Conservation (phyloP, 2,113 vertebrate genomes). For the Haplochromis vanheusdeni region DNA sequence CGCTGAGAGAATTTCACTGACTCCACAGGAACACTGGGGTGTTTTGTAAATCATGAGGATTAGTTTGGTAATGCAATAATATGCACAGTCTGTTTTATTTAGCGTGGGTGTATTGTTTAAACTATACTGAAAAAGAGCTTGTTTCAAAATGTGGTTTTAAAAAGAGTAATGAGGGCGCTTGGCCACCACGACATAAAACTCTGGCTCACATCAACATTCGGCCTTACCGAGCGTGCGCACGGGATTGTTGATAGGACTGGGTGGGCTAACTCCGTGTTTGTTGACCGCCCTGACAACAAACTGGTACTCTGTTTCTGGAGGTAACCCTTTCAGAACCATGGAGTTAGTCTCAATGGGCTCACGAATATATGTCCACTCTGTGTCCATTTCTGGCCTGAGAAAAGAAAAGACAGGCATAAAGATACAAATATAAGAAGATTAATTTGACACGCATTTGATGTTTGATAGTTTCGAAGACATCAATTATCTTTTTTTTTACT, state of each 20-base stretch:
- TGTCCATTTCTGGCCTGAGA: slow-evolving; percentile 85
- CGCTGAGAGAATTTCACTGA: neutral
- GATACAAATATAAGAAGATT: neutral
- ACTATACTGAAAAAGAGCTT: neutral
- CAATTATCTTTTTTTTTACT: neutral
- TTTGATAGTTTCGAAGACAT: neutral
- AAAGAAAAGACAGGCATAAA: neutral
- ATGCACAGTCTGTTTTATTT: neutral
- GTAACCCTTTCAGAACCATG: slow-evolving; percentile 87
- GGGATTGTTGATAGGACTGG: slow-evolving; percentile 74
- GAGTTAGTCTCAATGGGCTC: slow-evolving; percentile 86
- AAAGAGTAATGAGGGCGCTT: neutral
- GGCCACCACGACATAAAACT: neutral
- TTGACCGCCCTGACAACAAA: slow-evolving; percentile 85
- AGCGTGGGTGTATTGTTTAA: neutral
- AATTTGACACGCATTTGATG: neutral
- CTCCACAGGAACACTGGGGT: neutral
- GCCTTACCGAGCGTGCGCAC: slow-evolving; percentile 82
- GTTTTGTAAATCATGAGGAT: neutral
- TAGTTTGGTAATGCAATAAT: neutral
- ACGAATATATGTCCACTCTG: slow-evolving; percentile 83
- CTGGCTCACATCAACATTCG: neutral
- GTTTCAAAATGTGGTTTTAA: slow-evolving; percentile 5
- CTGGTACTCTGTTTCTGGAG: slow-evolving; percentile 84
- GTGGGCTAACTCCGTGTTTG: slow-evolving; percentile 75